Conservation (phyloP, 2,888 invertebrate species). For the Sepiola atlantica region DNA sequence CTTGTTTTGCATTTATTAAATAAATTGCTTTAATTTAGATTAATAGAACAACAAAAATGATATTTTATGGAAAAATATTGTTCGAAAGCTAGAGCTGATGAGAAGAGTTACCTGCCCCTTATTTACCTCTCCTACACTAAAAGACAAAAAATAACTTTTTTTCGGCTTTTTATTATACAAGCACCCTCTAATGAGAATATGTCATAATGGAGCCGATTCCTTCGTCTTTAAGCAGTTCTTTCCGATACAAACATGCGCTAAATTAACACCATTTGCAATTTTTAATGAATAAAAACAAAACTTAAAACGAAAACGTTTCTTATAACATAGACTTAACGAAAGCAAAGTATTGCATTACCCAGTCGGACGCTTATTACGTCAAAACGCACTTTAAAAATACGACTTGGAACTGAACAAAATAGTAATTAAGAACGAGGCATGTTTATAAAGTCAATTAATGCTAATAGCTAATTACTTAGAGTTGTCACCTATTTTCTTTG, state of each 20-base stretch:
- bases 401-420: not conserved
- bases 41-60: too few relatives aligned
- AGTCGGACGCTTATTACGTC: not conserved
- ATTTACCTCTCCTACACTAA: too few relatives aligned
- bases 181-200: too few relatives aligned
- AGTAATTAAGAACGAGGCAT: not conserved
- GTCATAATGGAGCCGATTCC: not conserved
- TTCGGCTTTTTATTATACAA: too few relatives aligned
- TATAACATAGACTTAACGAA: not conserved
- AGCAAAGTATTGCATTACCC: not conserved
- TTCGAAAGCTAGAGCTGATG: too few relatives aligned
- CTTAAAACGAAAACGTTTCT: not conserved
- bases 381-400: not conserved
- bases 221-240: not conserved
- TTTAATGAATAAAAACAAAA: not conserved
- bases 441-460: conserved; percentile 32
- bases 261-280: not conserved
- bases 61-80: too few relatives aligned
- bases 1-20: too few relatives aligned
- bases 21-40: too few relatives aligned
- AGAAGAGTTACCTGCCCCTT: too few relatives aligned
- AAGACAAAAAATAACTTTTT: too few relatives aligned
- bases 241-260: not conserved
- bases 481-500: not conserved
- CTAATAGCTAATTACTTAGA: not conserved